Conservation (phyloP, 2,888 invertebrate species). For the Athalia cordata region DNA sequence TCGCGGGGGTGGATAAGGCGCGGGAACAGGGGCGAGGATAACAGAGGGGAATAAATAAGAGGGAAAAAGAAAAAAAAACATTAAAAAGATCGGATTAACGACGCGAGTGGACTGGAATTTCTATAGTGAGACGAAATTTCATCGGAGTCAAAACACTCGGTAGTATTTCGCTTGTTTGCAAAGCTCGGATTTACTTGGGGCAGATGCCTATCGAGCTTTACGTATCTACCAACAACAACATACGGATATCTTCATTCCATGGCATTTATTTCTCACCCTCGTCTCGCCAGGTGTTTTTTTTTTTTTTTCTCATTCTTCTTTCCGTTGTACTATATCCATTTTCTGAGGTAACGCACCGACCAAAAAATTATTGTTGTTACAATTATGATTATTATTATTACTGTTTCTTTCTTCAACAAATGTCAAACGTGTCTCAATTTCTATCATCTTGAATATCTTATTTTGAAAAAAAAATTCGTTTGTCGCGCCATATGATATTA, state of each 20-base stretch:
- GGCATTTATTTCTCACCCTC: constrained; percentile 18
- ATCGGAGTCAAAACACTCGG: constrained; percentile 38
- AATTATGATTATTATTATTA: no score
- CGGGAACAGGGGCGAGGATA: neutral
- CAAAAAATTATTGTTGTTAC: no score
- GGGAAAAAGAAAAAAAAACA: neutral
- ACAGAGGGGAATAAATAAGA: neutral
- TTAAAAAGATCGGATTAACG: constrained; percentile 29
- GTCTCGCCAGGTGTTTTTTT: neutral
- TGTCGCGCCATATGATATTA: no score
- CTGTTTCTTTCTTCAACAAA: no score
- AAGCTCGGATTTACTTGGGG: constrained; percentile 7
- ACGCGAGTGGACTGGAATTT: constrained; percentile 34
- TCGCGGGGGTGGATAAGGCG: neutral
- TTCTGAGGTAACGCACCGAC: no score
- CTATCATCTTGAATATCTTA: neutral
- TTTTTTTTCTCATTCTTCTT: no score
- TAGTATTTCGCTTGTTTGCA: constrained; percentile 40
- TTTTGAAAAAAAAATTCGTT: no score
- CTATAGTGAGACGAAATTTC: constrained; percentile 32
- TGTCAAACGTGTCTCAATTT: neutral
- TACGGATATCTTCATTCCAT: constrained; percentile 15
- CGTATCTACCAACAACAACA: constrained; percentile 11
- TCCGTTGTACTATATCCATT: neutral
- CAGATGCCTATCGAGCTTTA: constrained; percentile 35